These are phyloP conservation scores for Erebia aethiops DNA, from an alignment of 2,888 invertebrate genomes.

Conservation along the genomic window DNA sequence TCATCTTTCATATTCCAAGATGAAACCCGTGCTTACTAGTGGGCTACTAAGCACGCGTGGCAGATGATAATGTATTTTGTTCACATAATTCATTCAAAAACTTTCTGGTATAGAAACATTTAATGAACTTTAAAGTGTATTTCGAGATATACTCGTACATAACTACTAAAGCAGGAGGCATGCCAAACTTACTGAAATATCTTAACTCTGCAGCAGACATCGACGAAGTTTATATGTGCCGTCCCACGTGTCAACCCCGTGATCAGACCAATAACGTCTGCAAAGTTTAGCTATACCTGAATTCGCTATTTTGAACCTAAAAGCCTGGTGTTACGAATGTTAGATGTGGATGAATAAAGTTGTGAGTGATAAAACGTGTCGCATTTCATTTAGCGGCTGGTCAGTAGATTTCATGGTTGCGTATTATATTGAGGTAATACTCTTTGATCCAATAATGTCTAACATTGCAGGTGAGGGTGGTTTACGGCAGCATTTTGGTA, in stretches of 20 bases:
- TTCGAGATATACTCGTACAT: background rate
- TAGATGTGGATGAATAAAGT: conserved; percentile 2
- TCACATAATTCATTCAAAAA: background rate
- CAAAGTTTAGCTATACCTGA: conserved; percentile 16
- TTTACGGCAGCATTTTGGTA: background rate
- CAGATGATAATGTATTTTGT: background rate
- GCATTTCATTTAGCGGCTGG: conserved; percentile 41
- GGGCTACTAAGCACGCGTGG: too few relatives aligned
- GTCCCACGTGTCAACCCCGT: conserved; percentile 67
- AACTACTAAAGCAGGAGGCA: conserved; percentile 5
- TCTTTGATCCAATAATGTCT: conserved; percentile 7
- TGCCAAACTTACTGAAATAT: conserved; percentile 39
- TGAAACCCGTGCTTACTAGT: too few relatives aligned
- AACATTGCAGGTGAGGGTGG: background rate
- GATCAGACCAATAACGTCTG: conserved; percentile 71
- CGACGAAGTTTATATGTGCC: conserved; percentile 62
- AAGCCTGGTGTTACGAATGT: background rate
- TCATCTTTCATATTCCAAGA: too few relatives aligned
- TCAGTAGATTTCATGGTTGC: conserved; percentile 40
- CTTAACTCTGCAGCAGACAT: conserved; percentile 56
- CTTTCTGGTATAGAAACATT: background rate
- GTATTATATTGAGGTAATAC: conserved; percentile 9
- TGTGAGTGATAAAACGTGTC: conserved; percentile 35
- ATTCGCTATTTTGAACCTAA: conserved; percentile 35
- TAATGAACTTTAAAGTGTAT: background rate